phyloP scores from a whole-genome alignment of 2,888 invertebrate species.

The Formica aserva region DNA sequence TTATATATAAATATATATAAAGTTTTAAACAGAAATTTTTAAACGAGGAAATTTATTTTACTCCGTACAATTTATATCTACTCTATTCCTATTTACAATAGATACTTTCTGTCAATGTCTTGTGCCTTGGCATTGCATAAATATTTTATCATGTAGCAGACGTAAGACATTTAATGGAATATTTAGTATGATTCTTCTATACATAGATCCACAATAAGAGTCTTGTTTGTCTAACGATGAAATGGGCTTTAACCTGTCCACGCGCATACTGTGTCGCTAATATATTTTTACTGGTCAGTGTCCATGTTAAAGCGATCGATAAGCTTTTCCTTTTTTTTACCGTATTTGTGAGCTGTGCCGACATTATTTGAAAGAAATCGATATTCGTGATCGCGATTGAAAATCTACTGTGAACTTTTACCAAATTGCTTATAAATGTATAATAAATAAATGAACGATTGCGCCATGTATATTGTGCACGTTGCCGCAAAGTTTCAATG shows the following conservation, averaged over 20 bases:
- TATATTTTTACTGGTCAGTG: conserved; percentile 69
- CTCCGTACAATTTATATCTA: background rate
- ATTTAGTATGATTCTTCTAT: conserved; percentile 18
- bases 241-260: conserved; percentile 34
- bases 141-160: conserved; percentile 25
- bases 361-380: conserved; percentile 39
- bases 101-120: conserved; percentile 17
- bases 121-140: conserved; percentile 48
- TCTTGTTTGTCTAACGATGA: conserved; percentile 39
- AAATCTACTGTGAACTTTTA: conserved; percentile 19
- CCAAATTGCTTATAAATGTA: conserved; percentile 37
- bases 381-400: conserved; percentile 36
- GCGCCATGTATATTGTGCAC: background rate
- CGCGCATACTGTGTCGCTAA: conserved; percentile 57
- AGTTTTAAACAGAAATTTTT: background rate
- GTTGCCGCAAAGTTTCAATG: background rate
- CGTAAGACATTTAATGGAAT: conserved; percentile 24
- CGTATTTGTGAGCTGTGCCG: conserved; percentile 44
- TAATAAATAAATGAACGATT: conserved; percentile 37
- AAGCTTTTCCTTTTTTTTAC: conserved; percentile 56
- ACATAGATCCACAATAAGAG: conserved; percentile 20
- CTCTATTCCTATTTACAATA: background rate
- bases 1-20: background rate
- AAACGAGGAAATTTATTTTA: background rate
- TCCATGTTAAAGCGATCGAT: conserved; percentile 70